These are phyloP conservation scores for Volucella inanis DNA, from an alignment of 2,888 invertebrate genomes.

Conservation along the genomic window DNA sequence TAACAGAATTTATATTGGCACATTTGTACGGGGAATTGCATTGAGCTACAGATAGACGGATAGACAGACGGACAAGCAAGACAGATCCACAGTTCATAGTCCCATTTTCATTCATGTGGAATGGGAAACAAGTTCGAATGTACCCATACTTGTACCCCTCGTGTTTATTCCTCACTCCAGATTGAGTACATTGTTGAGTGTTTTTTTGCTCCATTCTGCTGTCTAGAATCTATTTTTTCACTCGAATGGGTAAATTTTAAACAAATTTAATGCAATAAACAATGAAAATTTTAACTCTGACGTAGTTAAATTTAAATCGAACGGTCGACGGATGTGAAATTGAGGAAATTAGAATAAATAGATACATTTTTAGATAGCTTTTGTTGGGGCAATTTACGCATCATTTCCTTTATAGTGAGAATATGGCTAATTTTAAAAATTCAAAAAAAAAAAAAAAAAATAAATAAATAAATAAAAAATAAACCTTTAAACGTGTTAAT, in stretches of 20 bases:
- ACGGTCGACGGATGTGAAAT: slow-evolving; percentile 8
- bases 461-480: too few species aligned
- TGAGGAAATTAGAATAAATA: slow-evolving; percentile 42
- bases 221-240: slow-evolving; percentile 54
- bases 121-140: slow-evolving; percentile 59
- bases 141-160: slow-evolving; percentile 27
- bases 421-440: slow-evolving; percentile 63
- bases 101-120: slow-evolving; percentile 11
- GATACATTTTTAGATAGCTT: slow-evolving; percentile 38
- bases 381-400: slow-evolving; percentile 54
- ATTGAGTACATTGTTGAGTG: slow-evolving; percentile 40
- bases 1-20: slow-evolving; percentile 43
- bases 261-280: slow-evolving; percentile 45
- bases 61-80: slow-evolving; percentile 58
- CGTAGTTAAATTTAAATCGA: too few species aligned
- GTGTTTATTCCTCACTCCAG: slow-evolving; percentile 66
- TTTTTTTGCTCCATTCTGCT: slow-evolving; percentile 13
- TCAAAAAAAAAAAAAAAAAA: too few species aligned
- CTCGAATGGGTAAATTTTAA: slow-evolving; percentile 45
- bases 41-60: slow-evolving; percentile 20
- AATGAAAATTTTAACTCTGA: slow-evolving; percentile 1
- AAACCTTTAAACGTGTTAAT: slow-evolving; percentile 63
- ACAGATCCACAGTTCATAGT: not conserved
- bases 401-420: slow-evolving; percentile 36
- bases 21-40: slow-evolving; percentile 10